Evolutionary conservation across 2,113 vertebrate species (phyloP), one percentile per base, ranked within the genome.

Genomic region (Cynoglossus semilaevis): DNA sequence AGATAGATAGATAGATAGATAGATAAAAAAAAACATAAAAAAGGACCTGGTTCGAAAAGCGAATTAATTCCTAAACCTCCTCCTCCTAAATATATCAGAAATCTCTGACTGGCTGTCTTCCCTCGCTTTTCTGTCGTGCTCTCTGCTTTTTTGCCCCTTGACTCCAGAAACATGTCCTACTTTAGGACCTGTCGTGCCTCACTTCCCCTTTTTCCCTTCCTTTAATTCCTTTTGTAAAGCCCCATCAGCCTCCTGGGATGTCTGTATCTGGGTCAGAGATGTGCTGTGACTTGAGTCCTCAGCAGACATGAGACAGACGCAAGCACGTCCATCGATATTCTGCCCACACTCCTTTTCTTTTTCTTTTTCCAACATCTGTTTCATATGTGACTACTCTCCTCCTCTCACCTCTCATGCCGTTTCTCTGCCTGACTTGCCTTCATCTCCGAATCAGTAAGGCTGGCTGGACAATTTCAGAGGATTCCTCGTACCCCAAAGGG

Each of bases 201-300:
- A 51, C 67, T 80, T 77, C 55, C 73, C 55, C 79, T 55, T 63
- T n/a, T 69, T 84, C 72, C 81, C 71, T 67, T 72, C 72, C 56
- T 82, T 72, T 81, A 56, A 75, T 71, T 83, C 65, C 77, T 77
- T 66, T 66, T 50, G 46, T 63, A 52, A 84, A 71, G n/a, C n/a
- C 63, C 76, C 38, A 16, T 62, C 56, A 38, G 51, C 70, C 85
- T 82, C 78, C 63, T 77, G 86, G 84, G 85, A 81, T 64, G 70
- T 44, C 65, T 63, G 65, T 80, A 88, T 87, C 69, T 89, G 85
- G 88, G 88, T 88, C 88, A 88, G 79, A 55, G 79, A 86, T 85
- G 79, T 75, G 64, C 74, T 67, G 80, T 82, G 84, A 84, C 86
- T 82, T 79, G 78, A 83, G 79, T 79, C 76, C 62, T 72, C 70